These are phyloP conservation scores for Sphinx pinastri DNA, from an alignment of 2,888 invertebrate genomes.

Conservation along the genomic window DNA sequence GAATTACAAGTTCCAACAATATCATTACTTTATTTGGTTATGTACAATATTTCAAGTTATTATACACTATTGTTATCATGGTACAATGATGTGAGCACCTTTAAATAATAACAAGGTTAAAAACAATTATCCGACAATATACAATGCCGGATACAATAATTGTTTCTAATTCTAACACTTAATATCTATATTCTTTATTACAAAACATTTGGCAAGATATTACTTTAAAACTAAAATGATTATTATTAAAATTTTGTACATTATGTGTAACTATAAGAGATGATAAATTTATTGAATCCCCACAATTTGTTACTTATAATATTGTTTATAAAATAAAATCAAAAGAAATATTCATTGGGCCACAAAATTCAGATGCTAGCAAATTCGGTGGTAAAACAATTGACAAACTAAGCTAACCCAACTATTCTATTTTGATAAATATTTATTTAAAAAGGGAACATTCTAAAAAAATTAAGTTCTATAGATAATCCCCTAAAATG, in stretches of 20 bases:
- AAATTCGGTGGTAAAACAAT: background rate
- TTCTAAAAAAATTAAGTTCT: too few species aligned
- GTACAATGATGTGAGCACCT: background rate
- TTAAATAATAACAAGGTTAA: background rate
- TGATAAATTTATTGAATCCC: too few species aligned
- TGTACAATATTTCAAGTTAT: background rate
- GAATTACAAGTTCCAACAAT: background rate
- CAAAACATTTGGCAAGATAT: slow-evolving; percentile 23
- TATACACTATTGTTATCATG: background rate
- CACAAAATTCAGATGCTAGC: background rate
- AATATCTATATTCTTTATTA: background rate
- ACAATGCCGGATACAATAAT: background rate
- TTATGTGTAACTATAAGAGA: too few species aligned
- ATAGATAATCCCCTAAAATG: too few species aligned
- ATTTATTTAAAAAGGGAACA: too few species aligned
- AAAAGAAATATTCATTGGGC: background rate
- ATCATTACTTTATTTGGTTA: background rate
- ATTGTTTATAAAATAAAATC: too few species aligned
- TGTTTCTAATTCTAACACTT: too few species aligned
- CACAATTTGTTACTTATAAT: too few species aligned
- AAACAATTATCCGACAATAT: too few species aligned
- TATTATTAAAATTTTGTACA: background rate
- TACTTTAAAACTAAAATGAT: background rate
- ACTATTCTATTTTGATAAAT: too few species aligned
- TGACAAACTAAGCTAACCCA: background rate